Percentiles rank a stretch among this genome's conserved stretches.
These are phyloP conservation scores for Atopsyche davidsoni DNA, from an alignment of 1,140 invertebrate species.

Conservation along the genomic window DNA sequence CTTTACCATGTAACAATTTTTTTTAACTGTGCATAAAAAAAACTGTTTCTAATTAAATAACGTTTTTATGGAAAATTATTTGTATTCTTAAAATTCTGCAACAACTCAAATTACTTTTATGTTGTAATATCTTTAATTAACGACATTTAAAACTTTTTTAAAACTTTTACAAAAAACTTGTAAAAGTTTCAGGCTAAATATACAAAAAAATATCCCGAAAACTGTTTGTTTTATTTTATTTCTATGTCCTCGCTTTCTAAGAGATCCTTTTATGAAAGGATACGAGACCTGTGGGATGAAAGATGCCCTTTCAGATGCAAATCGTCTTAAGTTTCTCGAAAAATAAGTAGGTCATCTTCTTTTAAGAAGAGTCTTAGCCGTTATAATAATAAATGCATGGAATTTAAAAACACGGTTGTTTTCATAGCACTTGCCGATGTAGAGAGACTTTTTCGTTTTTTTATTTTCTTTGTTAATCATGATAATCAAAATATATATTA, in stretches of 20 bases:
- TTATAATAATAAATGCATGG: too few species aligned
- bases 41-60: background rate
- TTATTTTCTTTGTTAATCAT: background rate
- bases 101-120: background rate
- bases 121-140: background rate
- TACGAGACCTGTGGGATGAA: background rate
- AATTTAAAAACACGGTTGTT: background rate
- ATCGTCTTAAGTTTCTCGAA: too few species aligned
- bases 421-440: background rate
- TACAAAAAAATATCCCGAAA: background rate
- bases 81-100: too few species aligned
- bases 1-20: too few species aligned
- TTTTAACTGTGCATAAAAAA: too few species aligned
- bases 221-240: slow-evolving; percentile 3
- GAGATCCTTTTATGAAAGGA: background rate
- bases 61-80: background rate
- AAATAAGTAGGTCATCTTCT: too few species aligned
- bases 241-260: background rate
- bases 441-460: background rate
- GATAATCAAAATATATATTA: background rate
- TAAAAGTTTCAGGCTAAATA: background rate
- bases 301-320: background rate
- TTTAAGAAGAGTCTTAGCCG: too few species aligned
- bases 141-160: background rate
- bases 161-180: background rate